Conservation (phyloP, 2,888 invertebrate species). For the Strigamia maritima region DNA sequence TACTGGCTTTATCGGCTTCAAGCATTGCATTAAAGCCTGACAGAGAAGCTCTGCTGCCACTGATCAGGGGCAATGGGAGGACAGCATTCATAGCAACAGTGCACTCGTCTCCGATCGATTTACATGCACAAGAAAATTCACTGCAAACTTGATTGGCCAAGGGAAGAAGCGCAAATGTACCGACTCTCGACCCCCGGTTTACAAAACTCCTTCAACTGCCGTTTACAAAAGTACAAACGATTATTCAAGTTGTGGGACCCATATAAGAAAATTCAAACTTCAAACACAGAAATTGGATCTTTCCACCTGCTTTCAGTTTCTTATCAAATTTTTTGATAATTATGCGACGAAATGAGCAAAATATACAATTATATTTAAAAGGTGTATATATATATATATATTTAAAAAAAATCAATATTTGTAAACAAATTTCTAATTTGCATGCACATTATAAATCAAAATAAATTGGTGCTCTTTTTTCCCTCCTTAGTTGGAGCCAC, state of each 20-base stretch:
- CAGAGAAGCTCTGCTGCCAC: slow-evolving; percentile 22
- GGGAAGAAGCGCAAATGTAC: slow-evolving; percentile 11
- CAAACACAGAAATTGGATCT: no score
- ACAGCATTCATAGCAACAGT: not conserved
- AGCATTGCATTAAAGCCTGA: slow-evolving; percentile 21
- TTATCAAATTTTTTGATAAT: no score
- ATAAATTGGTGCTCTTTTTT: not conserved
- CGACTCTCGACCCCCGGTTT: not conserved
- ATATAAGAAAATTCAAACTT: no score
- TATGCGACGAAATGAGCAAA: no score
- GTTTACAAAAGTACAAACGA: no score
- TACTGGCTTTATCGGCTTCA: slow-evolving; percentile 6
- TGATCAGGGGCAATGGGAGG: not conserved
- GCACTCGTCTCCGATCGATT: not conserved
- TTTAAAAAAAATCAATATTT: not conserved
- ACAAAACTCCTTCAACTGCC: not conserved
- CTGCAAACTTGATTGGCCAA: slow-evolving; percentile 6
- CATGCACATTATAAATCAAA: not conserved
- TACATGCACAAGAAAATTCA: slow-evolving; percentile 7
- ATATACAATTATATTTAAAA: no score
- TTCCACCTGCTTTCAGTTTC: not conserved
- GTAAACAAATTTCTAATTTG: slow-evolving; percentile 12
- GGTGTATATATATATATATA: no score
- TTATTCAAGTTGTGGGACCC: no score
- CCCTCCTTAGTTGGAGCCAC: not conserved